Percentiles rank a stretch among this genome's conserved stretches.
Conservation (phyloP, 2,797 vertebrate genomes). For the Poecilia gillii region DNA sequence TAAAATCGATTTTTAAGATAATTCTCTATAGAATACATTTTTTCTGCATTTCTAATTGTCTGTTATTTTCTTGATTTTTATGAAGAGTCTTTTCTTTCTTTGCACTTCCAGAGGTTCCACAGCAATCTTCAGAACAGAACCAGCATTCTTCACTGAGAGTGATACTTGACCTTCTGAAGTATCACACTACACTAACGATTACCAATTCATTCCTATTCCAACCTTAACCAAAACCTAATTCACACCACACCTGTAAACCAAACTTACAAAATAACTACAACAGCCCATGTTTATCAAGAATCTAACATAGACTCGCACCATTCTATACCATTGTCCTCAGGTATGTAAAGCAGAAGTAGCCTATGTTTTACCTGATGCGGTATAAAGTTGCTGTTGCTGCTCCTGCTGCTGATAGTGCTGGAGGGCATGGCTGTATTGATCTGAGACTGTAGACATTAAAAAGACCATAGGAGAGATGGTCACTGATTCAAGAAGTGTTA, state of each 20-base stretch:
- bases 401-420: conserved; percentile 1
- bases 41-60: too few relatives aligned
- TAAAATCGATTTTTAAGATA: too few relatives aligned
- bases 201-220: background rate
- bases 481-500: background rate
- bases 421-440: background rate
- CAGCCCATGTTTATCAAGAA: background rate
- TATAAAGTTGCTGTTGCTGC: background rate
- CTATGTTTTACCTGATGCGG: background rate
- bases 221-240: background rate
- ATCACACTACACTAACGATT: background rate
- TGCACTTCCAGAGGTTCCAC: background rate
- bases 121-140: background rate
- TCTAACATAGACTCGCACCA: background rate
- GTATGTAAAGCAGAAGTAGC: background rate
- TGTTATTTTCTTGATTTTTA: conserved; percentile 1
- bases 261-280: background rate
- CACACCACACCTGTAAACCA: background rate
- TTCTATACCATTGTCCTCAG: background rate
- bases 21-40: too few relatives aligned
- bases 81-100: background rate
- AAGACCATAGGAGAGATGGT: background rate
- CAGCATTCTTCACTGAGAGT: background rate
- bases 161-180: background rate
- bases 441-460: conserved; percentile 1